Evolutionary conservation across 2,797 vertebrate genomes (phyloP).

Genomic region (Melanotaenia parkinsoni): DNA sequence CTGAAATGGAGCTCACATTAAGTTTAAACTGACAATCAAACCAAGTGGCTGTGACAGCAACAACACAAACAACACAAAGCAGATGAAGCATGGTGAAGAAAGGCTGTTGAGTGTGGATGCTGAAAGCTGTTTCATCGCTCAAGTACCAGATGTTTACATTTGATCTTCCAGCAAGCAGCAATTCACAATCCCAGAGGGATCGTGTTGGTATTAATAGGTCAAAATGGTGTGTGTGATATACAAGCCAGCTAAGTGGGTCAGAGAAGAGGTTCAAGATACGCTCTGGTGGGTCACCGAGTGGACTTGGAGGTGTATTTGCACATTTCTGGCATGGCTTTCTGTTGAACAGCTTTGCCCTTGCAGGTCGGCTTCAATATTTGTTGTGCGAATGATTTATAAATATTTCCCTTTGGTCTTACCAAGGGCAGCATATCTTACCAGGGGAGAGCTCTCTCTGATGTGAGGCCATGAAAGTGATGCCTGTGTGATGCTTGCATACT

Average conservation of each 20-base stretch:
- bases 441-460: slow-evolving; percentile 72
- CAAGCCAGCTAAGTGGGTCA: slow-evolving; percentile 52
- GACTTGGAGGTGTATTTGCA: slow-evolving; percentile 57
- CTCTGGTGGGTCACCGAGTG: slow-evolving; percentile 44
- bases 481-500: slow-evolving; percentile 39
- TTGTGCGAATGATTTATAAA: slow-evolving; percentile 81
- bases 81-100: slow-evolving; percentile 22
- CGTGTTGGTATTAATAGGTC: slow-evolving; percentile 63
- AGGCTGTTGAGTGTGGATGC: slow-evolving; percentile 17
- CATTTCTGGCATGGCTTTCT: slow-evolving; percentile 56
- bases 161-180: slow-evolving; percentile 59
- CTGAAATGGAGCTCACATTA: slow-evolving; percentile 35
- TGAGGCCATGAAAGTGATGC: slow-evolving; percentile 75
- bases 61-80: slow-evolving; percentile 32
- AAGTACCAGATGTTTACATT: slow-evolving; percentile 60
- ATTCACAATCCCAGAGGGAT: slow-evolving; percentile 47
- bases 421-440: slow-evolving; percentile 63
- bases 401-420: slow-evolving; percentile 79
- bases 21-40: slow-evolving; percentile 6
- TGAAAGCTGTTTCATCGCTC: slow-evolving; percentile 37
- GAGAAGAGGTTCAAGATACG: slow-evolving; percentile 48
- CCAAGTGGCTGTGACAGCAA: slow-evolving; percentile 26
- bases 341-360: slow-evolving; percentile 57
- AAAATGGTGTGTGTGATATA: slow-evolving; percentile 38
- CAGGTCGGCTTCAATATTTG: slow-evolving; percentile 76